Conservation (phyloP, 2,797 vertebrate species). For the Tenualosa ilisha region DNA sequence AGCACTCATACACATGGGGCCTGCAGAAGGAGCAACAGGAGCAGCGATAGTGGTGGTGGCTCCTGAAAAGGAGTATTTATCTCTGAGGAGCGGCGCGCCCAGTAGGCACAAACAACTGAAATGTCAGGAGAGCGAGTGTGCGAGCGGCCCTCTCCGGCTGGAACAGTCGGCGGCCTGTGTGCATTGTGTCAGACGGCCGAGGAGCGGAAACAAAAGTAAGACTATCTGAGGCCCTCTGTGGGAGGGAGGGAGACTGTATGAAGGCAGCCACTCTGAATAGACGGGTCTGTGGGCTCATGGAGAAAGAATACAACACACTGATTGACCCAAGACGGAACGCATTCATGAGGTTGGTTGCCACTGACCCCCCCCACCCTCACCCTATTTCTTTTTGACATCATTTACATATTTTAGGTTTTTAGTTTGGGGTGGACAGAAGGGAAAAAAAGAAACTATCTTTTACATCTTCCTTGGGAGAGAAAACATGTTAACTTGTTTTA, state of each 20-base stretch:
- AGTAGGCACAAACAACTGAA: not conserved
- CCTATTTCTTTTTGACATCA: not conserved
- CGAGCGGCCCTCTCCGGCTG: not conserved
- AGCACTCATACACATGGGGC: not conserved
- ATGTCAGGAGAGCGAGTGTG: constrained; percentile 5
- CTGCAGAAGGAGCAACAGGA: not conserved
- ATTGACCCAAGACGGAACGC: constrained; percentile 23
- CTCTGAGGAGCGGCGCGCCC: not conserved
- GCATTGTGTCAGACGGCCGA: not conserved
- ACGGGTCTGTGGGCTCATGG: not conserved
- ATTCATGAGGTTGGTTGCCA: not conserved
- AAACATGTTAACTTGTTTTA: not conserved
- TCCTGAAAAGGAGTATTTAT: constrained; percentile 17
- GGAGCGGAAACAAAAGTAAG: constrained; percentile 22
- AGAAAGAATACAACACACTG: constrained; percentile 1
- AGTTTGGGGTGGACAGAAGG: not conserved
- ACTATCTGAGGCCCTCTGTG: constrained; percentile 26
- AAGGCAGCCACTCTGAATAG: constrained; percentile 7
- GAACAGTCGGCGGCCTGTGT: constrained; percentile 1
- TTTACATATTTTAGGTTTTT: not conserved
- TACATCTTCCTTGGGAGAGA: not conserved
- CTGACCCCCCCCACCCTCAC: not conserved
- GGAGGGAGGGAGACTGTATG: constrained; percentile 17
- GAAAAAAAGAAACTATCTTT: not conserved
- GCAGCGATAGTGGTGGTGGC: not conserved